phyloP scores from a whole-genome alignment of 1,140 invertebrate species.

The Sitodiplosis mosellana region DNA sequence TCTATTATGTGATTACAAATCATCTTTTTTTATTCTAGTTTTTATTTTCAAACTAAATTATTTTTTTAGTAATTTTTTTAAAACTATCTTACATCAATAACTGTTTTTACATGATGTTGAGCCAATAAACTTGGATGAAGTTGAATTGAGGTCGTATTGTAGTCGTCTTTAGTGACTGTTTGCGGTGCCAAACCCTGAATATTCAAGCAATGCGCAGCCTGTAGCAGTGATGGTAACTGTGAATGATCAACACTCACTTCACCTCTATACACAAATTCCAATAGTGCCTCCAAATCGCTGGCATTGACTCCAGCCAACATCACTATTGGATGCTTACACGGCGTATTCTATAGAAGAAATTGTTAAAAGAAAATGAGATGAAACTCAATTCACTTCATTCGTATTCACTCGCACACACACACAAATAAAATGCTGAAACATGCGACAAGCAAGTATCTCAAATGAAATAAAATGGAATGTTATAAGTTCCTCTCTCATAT shows the following conservation, averaged over 20 bases:
- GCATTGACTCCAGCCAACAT: constrained; percentile 42
- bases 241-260: constrained; percentile 42
- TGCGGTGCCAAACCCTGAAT: constrained; percentile 38
- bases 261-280: constrained; percentile 43
- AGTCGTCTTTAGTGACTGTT: constrained; percentile 24
- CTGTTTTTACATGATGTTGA: constrained; percentile 15
- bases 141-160: constrained; percentile 25
- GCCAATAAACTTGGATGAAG: constrained; percentile 24
- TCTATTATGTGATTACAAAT: constrained; percentile 6
- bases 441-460: background rate
- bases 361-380: background rate
- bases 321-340: constrained; percentile 44
- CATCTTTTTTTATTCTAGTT: too few relatives aligned
- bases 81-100: constrained; percentile 6
- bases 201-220: constrained; percentile 40
- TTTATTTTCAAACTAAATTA: too few relatives aligned
- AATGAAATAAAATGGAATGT: too few relatives aligned
- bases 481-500: too few relatives aligned
- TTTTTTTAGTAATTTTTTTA: too few relatives aligned
- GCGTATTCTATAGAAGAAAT: constrained; percentile 31
- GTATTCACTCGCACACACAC: background rate
- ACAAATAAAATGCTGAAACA: background rate
- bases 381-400: background rate
- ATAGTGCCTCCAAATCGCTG: constrained; percentile 36
- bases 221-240: constrained; percentile 37